These are phyloP conservation scores for Hydrolagus affinis DNA, from an alignment of 2,113 vertebrate genomes.

Conservation along the genomic window DNA sequence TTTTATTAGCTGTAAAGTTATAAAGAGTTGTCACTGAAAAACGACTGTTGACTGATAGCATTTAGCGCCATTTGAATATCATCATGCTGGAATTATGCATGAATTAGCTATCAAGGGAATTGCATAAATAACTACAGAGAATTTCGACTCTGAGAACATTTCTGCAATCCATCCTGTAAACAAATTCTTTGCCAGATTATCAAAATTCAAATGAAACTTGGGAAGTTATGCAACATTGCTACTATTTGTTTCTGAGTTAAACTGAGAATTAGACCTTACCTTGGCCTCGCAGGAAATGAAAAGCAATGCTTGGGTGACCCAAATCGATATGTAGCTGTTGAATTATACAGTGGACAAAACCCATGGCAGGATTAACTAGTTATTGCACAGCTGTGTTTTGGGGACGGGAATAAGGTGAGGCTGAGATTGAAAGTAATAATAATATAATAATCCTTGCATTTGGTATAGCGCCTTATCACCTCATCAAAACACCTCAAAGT, in stretches of 20 bases:
- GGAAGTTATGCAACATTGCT: background rate
- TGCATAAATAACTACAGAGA: conserved; percentile 10
- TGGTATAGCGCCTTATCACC: too few species aligned
- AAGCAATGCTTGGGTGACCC: background rate
- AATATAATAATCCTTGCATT: background rate
- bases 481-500: too few species aligned
- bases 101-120: background rate
- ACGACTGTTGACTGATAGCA: background rate
- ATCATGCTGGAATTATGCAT: background rate
- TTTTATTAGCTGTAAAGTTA: background rate
- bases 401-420: background rate
- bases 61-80: background rate
- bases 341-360: background rate
- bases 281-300: too few species aligned
- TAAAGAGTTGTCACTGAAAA: background rate
- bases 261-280: background rate
- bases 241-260: background rate
- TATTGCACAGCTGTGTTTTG: background rate
- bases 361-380: background rate
- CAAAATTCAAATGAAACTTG: background rate
- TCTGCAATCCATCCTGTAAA: background rate
- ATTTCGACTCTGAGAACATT: background rate
- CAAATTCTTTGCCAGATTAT: background rate
- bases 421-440: background rate
- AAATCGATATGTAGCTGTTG: background rate